Evolutionary conservation across 2,888 invertebrate species (phyloP).

Genomic region (Mamestra brassicae): DNA sequence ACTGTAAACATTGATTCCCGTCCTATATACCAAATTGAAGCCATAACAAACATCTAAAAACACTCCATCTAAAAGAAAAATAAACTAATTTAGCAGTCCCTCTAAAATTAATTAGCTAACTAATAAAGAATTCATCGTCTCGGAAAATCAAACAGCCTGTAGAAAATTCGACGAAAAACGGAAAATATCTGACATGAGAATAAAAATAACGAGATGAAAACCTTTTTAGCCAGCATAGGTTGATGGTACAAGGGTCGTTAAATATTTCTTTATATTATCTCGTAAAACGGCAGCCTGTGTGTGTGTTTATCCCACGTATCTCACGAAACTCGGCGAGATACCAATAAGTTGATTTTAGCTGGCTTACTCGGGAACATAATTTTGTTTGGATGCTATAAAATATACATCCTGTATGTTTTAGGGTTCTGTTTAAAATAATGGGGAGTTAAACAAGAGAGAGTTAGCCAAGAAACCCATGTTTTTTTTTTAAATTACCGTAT

Average conservation of each 20-base stretch:
- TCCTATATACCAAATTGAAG: neutral
- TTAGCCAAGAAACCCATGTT: neutral
- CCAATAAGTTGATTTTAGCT: conserved; percentile 65
- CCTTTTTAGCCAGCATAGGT: conserved; percentile 47
- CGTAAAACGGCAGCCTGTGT: conserved; percentile 48
- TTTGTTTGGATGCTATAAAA: conserved; percentile 57
- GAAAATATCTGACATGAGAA: conserved; percentile 37
- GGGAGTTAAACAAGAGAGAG: neutral
- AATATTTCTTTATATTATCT: conserved; percentile 58
- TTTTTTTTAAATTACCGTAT: too few relatives aligned
- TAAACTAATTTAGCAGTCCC: conserved; percentile 12
- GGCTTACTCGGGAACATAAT: conserved; percentile 61
- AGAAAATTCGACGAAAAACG: conserved; percentile 24
- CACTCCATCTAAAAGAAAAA: neutral
- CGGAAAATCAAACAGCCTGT: conserved; percentile 41
- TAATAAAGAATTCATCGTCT: conserved; percentile 32
- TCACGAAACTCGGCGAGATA: conserved; percentile 47
- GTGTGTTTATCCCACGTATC: conserved; percentile 31
- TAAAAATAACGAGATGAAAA: conserved; percentile 57
- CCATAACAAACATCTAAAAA: conserved; percentile 24
- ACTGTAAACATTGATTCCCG: too few relatives aligned
- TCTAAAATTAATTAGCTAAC: conserved; percentile 35
- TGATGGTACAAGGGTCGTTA: conserved; percentile 56
- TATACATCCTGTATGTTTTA: conserved; percentile 43
- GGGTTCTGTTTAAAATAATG: conserved; percentile 36